These are phyloP conservation scores for Chloroceryle amazona DNA, from an alignment of 2,797 vertebrate species.

Conservation along the genomic window DNA sequence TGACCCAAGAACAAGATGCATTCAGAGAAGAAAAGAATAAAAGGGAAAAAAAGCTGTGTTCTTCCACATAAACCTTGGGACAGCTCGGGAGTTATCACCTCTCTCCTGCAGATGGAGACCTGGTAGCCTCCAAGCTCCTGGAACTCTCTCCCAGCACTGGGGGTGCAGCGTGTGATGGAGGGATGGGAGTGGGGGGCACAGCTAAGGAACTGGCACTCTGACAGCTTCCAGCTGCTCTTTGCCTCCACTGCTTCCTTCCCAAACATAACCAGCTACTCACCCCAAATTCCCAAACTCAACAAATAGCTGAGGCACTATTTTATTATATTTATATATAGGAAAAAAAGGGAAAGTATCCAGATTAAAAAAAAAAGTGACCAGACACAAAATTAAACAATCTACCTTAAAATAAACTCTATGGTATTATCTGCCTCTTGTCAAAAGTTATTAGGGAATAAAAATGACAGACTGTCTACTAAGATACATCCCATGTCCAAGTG, in stretches of 20 bases:
- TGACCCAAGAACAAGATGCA: not conserved
- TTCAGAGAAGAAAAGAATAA: not conserved
- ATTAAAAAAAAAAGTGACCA: not conserved
- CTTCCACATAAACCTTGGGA: not conserved
- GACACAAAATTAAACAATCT: not conserved
- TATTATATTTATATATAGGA: not conserved
- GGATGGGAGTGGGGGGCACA: not conserved
- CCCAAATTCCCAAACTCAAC: not conserved
- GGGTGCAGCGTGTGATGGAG: not conserved
- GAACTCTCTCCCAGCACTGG: not conserved
- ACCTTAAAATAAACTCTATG: slow-evolving; percentile 27
- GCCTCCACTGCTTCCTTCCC: not conserved
- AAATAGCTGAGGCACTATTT: not conserved
- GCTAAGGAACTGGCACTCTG: not conserved
- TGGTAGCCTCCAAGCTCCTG: not conserved
- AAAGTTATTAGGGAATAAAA: slow-evolving; percentile 39
- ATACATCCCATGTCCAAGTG: slow-evolving; percentile 29
- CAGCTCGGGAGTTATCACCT: not conserved
- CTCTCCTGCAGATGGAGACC: not conserved
- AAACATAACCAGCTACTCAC: not conserved
- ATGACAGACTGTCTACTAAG: slow-evolving; percentile 42
- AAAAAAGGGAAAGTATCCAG: not conserved
- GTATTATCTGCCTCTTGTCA: slow-evolving; percentile 41
- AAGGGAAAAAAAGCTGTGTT: not conserved
- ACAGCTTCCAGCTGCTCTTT: slow-evolving; percentile 15